A percentile compares a stretch with the other conserved stretches of the same genome.
Conservation (phyloP, 1,140 invertebrate species). For the Lepidotrigona ventralis region DNA sequence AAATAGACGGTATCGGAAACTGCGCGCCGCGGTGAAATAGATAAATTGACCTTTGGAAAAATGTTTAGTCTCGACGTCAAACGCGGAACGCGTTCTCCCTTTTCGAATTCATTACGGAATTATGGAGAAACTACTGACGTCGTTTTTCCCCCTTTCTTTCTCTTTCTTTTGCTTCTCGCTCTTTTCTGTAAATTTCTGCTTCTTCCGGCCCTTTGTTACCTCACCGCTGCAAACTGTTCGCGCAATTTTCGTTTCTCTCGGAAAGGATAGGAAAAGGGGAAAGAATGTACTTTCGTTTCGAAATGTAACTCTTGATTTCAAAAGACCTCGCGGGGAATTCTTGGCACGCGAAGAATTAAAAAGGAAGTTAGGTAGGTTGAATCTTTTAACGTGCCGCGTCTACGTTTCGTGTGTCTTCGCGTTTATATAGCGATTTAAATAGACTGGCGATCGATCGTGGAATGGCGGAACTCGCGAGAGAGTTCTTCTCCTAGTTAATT, state of each 20-base stretch:
- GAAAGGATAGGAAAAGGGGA: neutral
- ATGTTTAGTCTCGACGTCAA: neutral
- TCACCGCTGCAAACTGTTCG: neutral
- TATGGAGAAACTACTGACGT: neutral
- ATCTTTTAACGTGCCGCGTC: neutral
- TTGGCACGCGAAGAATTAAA: neutral
- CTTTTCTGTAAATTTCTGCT: neutral
- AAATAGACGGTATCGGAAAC: constrained; percentile 10
- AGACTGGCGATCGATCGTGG: neutral
- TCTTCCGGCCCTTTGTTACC: neutral
- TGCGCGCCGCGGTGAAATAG: neutral
- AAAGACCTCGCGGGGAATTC: neutral
- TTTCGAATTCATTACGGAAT: neutral
- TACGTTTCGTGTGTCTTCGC: neutral
- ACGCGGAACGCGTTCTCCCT: neutral
- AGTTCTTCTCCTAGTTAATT: neutral
- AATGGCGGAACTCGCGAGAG: neutral
- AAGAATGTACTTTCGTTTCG: neutral
- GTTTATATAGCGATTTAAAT: neutral
- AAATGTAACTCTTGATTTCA: neutral
- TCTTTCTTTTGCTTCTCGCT: neutral
- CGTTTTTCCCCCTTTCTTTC: neutral
- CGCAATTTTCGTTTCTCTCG: neutral
- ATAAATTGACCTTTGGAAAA: neutral
- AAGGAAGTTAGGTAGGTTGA: neutral